Evolutionary conservation across 2,797 vertebrate species (phyloP).

Genomic region (Scleropages formosus): DNA sequence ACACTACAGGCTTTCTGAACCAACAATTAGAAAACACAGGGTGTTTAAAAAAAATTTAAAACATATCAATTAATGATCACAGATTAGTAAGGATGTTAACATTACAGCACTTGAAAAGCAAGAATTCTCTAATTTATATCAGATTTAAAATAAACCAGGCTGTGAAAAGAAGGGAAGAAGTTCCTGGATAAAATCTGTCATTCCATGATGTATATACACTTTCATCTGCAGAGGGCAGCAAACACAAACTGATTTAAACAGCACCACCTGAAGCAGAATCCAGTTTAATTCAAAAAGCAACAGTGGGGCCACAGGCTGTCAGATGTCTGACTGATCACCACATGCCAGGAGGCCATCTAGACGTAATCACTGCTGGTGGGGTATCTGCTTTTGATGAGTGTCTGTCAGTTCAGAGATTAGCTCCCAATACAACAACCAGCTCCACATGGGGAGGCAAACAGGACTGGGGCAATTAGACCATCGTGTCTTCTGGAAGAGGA

Average conservation of each 20-base stretch:
- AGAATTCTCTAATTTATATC: background rate
- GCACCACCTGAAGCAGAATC: constrained; percentile 4
- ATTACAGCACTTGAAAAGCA: background rate
- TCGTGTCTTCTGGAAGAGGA: background rate
- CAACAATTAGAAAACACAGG: background rate
- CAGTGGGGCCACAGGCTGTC: background rate
- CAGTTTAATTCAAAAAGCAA: constrained; percentile 1
- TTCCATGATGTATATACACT: background rate
- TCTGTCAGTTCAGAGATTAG: constrained; percentile 8
- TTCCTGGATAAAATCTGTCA: background rate
- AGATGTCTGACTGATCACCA: constrained; percentile 23
- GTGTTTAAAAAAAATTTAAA: background rate
- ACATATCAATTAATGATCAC: background rate
- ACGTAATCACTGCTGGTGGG: background rate
- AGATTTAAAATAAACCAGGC: too few species aligned
- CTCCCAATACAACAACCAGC: background rate
- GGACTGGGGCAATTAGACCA: background rate
- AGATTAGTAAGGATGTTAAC: background rate
- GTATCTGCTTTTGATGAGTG: background rate
- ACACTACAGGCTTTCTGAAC: background rate
- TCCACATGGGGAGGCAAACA: background rate
- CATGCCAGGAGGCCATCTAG: constrained; percentile 2
- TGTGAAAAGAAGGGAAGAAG: too few species aligned
- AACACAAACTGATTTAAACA: background rate
- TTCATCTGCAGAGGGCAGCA: constrained; percentile 27